phyloP scores from a whole-genome alignment of 2,888 invertebrate species.

The Euclidia mi region DNA sequence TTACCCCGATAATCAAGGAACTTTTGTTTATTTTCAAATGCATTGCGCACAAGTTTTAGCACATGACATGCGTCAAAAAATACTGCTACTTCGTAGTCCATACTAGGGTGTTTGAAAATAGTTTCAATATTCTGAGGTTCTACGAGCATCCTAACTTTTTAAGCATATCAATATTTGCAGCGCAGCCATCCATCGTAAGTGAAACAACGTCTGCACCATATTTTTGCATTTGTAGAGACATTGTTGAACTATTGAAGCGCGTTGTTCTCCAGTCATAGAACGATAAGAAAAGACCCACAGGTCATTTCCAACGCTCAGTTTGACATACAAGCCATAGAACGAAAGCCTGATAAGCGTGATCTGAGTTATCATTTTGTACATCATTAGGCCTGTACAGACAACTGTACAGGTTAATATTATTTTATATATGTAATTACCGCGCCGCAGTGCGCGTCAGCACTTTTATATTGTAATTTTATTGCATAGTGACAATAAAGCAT shows the following conservation, averaged over 20 bases:
- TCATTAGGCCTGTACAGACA: too few relatives aligned
- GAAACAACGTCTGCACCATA: constrained; percentile 22
- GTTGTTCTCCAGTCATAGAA: constrained; percentile 19
- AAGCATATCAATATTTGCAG: constrained; percentile 26
- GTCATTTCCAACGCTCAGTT: constrained; percentile 17
- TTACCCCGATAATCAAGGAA: constrained; percentile 17
- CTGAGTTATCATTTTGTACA: constrained; percentile 8
- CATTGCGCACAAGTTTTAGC: constrained; percentile 16
- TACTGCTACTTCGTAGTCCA: constrained; percentile 1
- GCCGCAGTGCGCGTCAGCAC: too few relatives aligned
- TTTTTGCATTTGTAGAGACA: constrained; percentile 16
- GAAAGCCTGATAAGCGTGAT: constrained; percentile 4
- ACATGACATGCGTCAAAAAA: constrained; percentile 16
- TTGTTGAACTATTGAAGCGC: constrained; percentile 10
- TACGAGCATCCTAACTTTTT: constrained; percentile 26
- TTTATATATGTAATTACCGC: too few relatives aligned
- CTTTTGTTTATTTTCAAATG: constrained; percentile 13
- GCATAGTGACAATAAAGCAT: too few relatives aligned
- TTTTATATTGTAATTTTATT: too few relatives aligned
- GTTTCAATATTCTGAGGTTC: constrained; percentile 13
- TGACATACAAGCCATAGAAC: constrained; percentile 8
- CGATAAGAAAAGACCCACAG: constrained; percentile 20
- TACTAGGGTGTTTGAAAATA: not conserved
- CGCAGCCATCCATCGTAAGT: constrained; percentile 23
- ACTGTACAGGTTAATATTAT: too few relatives aligned